These are phyloP conservation scores for Pseudocheirus occidentalis DNA, from an alignment of 2,797 vertebrate species.

Conservation along the genomic window DNA sequence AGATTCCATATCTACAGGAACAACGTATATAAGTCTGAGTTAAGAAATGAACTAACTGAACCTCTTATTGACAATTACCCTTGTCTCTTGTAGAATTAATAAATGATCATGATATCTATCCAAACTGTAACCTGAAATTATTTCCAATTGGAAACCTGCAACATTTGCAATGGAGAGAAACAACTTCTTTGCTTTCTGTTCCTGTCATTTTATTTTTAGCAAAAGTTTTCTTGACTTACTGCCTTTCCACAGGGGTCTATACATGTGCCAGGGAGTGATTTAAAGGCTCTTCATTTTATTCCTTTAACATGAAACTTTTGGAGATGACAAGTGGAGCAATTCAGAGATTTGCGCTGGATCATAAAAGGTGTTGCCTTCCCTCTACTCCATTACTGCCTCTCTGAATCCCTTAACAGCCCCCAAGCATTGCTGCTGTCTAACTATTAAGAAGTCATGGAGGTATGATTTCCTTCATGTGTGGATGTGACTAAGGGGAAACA, in stretches of 20 bases:
- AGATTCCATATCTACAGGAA: slow-evolving; percentile 30
- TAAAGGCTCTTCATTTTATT: neutral
- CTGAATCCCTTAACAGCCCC: neutral
- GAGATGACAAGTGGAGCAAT: neutral
- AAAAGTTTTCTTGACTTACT: slow-evolving; percentile 2
- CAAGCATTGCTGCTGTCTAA: neutral
- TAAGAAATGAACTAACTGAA: slow-evolving; percentile 39
- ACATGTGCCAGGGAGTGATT: neutral
- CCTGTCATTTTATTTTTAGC: neutral
- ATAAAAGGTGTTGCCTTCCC: neutral
- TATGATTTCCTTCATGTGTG: neutral
- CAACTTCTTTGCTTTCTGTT: slow-evolving; percentile 9
- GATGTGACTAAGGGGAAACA: neutral
- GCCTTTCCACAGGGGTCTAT: neutral
- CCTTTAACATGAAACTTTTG: neutral
- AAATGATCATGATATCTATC: slow-evolving; percentile 27
- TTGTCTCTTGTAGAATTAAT: slow-evolving; percentile 19
- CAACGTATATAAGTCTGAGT: slow-evolving; percentile 24
- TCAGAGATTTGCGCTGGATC: neutral
- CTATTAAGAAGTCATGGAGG: slow-evolving; percentile 13
- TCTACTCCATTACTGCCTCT: neutral
- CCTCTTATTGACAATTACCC: neutral
- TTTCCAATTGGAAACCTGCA: neutral
- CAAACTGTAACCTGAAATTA: neutral
- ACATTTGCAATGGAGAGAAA: neutral